These are phyloP conservation scores for Bombus soroeensis DNA, from an alignment of 1,140 invertebrate genomes.

Conservation along the genomic window DNA sequence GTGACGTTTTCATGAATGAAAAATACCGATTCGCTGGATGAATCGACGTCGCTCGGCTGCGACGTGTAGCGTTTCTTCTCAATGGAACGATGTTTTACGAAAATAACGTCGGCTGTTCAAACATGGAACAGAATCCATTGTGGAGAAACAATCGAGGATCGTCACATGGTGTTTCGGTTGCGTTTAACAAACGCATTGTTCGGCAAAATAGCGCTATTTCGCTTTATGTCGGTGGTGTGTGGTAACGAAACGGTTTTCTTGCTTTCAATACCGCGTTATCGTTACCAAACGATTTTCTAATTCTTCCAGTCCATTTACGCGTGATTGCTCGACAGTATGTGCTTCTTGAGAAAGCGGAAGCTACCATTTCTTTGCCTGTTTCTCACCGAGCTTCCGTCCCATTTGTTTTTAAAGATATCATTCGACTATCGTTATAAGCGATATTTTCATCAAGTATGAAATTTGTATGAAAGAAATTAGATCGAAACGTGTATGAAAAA, in stretches of 20 bases:
- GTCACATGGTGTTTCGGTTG: neutral
- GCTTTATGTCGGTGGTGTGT: neutral
- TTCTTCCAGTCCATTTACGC: slow-evolving; percentile 6
- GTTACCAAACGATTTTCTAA: neutral
- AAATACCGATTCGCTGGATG: neutral
- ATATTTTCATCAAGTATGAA: too few species aligned
- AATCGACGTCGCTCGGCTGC: neutral
- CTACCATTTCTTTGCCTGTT: neutral
- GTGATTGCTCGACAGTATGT: neutral
- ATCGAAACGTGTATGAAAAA: too few species aligned
- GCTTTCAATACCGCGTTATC: neutral
- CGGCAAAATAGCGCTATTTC: neutral
- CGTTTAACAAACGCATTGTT: slow-evolving; percentile 17
- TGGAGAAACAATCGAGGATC: neutral
- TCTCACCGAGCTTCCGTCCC: neutral
- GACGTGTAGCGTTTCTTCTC: neutral
- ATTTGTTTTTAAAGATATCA: neutral
- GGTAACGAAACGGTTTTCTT: neutral
- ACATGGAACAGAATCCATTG: neutral
- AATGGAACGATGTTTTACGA: neutral
- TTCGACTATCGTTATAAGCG: too few species aligned
- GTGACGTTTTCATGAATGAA: neutral
- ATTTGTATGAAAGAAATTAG: too few species aligned
- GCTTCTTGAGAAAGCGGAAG: too few species aligned
- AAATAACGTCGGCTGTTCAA: neutral